Percentiles rank a stretch among this genome's conserved stretches.
Conservation (phyloP, 1,140 invertebrate genomes). For the Drosophila mojavensis region DNA sequence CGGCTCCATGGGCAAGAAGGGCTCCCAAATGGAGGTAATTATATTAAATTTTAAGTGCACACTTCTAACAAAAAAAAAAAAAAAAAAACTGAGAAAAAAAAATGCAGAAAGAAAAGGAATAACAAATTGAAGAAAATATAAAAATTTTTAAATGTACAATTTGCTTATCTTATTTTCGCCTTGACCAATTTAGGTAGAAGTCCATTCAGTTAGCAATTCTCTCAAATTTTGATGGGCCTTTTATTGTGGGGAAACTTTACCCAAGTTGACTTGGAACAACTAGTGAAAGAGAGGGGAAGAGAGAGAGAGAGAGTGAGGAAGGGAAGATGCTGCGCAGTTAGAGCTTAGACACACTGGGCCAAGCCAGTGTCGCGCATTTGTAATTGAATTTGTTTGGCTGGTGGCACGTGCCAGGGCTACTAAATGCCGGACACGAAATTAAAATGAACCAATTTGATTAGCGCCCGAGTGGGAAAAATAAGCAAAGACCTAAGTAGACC, state of each 20-base stretch:
- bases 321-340: neutral
- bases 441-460: constrained; percentile 47
- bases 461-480: constrained; percentile 2
- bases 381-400: constrained; percentile 42
- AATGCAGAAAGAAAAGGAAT: neutral
- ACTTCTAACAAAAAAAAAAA: neutral
- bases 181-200: neutral
- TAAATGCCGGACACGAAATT: constrained; percentile 35
- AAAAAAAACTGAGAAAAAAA: neutral
- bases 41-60: constrained; percentile 59
- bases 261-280: neutral
- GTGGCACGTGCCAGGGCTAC: constrained; percentile 31
- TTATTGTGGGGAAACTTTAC: neutral
- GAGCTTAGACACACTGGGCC: neutral
- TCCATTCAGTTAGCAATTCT: constrained; percentile 1
- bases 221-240: constrained; percentile 3
- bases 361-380: constrained; percentile 26
- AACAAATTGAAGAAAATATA: too few relatives aligned
- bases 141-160: constrained; percentile 1
- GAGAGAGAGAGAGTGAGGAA: neutral
- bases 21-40: constrained; percentile 85
- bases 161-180: neutral
- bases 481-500: neutral
- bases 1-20: constrained; percentile 84
- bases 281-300: neutral